phyloP scores from a whole-genome alignment of 2,888 invertebrate species.

The Euplagia quadripunctaria region DNA sequence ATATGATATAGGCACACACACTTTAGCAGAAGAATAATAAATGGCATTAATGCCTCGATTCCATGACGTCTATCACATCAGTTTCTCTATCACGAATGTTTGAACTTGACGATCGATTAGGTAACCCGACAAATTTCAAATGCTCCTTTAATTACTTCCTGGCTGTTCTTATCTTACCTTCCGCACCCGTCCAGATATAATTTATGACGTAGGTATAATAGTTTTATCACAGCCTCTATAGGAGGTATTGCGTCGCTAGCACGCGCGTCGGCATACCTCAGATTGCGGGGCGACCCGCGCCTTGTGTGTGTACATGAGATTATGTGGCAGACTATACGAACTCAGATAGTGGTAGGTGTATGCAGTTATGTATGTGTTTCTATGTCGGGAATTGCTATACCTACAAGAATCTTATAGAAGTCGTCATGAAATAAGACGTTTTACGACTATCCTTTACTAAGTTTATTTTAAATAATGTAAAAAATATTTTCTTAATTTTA shows the following conservation, averaged over 20 bases:
- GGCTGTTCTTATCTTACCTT: slow-evolving; percentile 6
- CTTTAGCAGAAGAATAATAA: not conserved
- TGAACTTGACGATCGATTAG: not conserved
- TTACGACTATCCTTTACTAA: not conserved
- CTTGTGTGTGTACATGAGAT: slow-evolving; percentile 34
- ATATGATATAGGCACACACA: not conserved
- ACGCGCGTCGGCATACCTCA: slow-evolving; percentile 51
- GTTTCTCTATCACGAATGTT: not conserved
- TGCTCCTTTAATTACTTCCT: not conserved
- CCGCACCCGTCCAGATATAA: slow-evolving; percentile 8
- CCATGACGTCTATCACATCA: not conserved
- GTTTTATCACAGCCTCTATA: slow-evolving; percentile 10
- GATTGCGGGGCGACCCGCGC: slow-evolving; percentile 48
- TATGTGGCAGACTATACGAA: slow-evolving; percentile 22
- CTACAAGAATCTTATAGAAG: not conserved
- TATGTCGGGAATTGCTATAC: not conserved
- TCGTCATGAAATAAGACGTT: too few species aligned
- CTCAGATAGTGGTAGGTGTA: not conserved
- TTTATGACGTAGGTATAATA: slow-evolving; percentile 16
- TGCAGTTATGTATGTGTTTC: not conserved
- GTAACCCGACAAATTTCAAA: not conserved
- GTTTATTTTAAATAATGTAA: not conserved
- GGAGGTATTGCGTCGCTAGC: slow-evolving; percentile 22
- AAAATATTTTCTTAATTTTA: not conserved
- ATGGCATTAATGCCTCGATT: not conserved